Conservation (phyloP, 2,888 invertebrate species). For the Epinotia nisella region DNA sequence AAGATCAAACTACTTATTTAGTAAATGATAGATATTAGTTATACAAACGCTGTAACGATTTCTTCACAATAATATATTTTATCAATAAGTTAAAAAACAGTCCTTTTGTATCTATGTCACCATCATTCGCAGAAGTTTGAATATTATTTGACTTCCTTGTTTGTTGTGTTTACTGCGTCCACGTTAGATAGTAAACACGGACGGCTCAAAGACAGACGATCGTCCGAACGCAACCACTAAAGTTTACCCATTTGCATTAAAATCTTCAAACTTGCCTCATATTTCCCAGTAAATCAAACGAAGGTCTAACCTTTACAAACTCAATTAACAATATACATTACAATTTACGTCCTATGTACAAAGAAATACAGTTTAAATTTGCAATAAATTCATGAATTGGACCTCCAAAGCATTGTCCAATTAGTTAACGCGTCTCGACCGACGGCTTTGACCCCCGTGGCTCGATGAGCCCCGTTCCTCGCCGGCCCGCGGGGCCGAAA, state of each 20-base stretch:
- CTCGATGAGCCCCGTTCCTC: neutral
- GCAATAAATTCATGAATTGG: neutral
- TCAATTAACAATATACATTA: neutral
- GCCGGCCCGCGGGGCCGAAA: constrained; percentile 16
- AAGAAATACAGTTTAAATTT: neutral
- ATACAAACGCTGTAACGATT: too few species aligned
- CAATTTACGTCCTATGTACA: neutral
- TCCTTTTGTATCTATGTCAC: too few species aligned
- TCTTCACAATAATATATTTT: too few species aligned
- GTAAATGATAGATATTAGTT: too few species aligned
- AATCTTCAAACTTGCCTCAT: constrained; percentile 15
- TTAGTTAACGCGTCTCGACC: constrained; percentile 17
- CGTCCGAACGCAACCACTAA: neutral
- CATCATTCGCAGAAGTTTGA: too few species aligned
- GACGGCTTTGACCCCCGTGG: constrained; percentile 11
- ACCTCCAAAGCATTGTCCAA: constrained; percentile 14
- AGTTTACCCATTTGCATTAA: constrained; percentile 18
- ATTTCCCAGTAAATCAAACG: constrained; percentile 26
- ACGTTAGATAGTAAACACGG: neutral
- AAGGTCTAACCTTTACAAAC: constrained; percentile 12
- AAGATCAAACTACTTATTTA: too few species aligned
- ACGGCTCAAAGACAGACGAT: constrained; percentile 5
- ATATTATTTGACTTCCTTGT: too few species aligned
- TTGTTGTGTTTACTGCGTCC: too few species aligned
- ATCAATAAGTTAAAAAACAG: too few species aligned